Evolutionary conservation across 2,113 vertebrate species (phyloP), one percentile per base, ranked within the genome.

Genomic region (Hydrolagus affinis): DNA sequence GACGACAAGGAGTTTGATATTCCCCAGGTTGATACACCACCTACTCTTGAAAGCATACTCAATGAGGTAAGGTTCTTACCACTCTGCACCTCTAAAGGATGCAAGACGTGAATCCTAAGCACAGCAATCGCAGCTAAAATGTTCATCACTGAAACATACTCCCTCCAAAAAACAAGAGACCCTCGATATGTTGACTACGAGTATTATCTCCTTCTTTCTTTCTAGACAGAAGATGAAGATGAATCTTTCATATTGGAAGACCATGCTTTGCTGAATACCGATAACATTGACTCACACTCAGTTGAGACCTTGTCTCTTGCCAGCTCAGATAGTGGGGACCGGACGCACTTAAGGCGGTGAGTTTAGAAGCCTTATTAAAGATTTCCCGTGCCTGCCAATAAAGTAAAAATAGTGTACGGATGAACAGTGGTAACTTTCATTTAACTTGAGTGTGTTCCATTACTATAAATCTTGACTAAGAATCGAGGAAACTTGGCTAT

Each of bases 1-100:
- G 98, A 99, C 28, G 98, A 99, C 89, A 98, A 98, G 88, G 98
- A 99, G 87, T 99, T 98, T 19, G 97, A 99, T 89, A 98, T 99
- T 89, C 98, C 98, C 89, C 98, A 99, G 89, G 97, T 99, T 85
- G 97, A 99, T 90, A 99, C 98, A 0, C 98, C 97, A 71, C 97
- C 98, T 25, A 99, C 97, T 0, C 91, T 99, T 88, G 98, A 99
- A 89, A 99, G 98, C 93, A 99, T 99, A 89, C 91, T 99, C 1
- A 99, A 96, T 85, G 97, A 99, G 95, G 97, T 99, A 80, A 90
- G 92, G 70, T 59, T 60, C 66, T 21, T 25, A 8, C 66, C 44
- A 44, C 44, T 44, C 44, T 44, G 44, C 6, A 44, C 44, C 44
- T 44, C 44, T 44, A 44, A n/a, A 44, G 44, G 44, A 44, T 44